phyloP scores from a whole-genome alignment of 2,888 invertebrate genomes.

The Abscondita cerata region DNA sequence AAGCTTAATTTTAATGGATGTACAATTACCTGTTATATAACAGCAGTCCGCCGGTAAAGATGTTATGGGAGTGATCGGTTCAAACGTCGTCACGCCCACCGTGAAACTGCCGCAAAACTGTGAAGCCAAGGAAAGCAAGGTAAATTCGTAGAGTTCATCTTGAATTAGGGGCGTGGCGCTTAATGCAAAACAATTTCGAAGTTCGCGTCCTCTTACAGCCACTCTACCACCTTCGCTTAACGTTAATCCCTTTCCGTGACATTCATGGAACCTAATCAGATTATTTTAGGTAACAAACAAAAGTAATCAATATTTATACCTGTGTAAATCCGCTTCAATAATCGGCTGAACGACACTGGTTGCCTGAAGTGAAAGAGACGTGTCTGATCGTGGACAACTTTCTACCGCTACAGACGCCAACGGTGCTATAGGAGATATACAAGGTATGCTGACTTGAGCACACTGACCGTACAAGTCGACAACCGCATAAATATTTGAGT shows the following conservation, averaged over 20 bases:
- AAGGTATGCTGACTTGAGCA: constrained; percentile 76
- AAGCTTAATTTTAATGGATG: too few species aligned
- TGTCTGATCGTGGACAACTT: constrained; percentile 53
- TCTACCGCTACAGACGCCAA: constrained; percentile 54
- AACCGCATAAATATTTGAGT: constrained; percentile 88
- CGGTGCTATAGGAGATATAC: constrained; percentile 52
- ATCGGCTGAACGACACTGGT: constrained; percentile 51
- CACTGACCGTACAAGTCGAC: constrained; percentile 95
- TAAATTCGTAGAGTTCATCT: constrained; percentile 83
- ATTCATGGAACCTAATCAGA: constrained; percentile 65
- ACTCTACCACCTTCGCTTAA: constrained; percentile 71
- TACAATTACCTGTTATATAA: constrained; percentile 69
- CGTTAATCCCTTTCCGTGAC: constrained; percentile 73
- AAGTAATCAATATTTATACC: constrained; percentile 30
- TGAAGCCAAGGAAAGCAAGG: constrained; percentile 67
- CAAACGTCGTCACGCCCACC: constrained; percentile 78
- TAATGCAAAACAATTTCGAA: constrained; percentile 65
- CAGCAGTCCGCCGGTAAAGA: constrained; percentile 74
- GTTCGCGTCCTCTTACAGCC: constrained; percentile 68
- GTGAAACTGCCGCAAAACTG: constrained; percentile 77
- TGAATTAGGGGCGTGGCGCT: constrained; percentile 74
- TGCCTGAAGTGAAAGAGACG: constrained; percentile 55
- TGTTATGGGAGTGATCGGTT: constrained; percentile 65
- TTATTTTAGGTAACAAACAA: too few species aligned
- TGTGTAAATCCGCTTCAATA: constrained; percentile 54